A percentile compares a stretch with the other conserved stretches of the same genome.
These are phyloP conservation scores for Cerceris ruficornis DNA, from an alignment of 2,888 invertebrate species.

Conservation along the genomic window DNA sequence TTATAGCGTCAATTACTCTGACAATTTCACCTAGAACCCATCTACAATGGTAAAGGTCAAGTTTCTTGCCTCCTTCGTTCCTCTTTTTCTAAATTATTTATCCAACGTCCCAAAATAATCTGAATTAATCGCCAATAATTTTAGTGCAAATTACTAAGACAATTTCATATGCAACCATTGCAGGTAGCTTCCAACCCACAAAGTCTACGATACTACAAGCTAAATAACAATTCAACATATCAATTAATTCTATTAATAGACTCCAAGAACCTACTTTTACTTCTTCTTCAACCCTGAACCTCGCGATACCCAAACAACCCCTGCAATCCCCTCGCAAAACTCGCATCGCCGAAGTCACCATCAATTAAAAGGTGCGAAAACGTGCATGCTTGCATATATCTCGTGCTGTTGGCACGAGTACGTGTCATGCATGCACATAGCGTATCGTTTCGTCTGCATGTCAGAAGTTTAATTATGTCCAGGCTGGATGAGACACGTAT, in stretches of 20 bases:
- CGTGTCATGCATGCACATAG: neutral
- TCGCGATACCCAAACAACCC: neutral
- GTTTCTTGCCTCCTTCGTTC: too few species aligned
- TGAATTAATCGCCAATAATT: too few species aligned
- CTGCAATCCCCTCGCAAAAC: neutral
- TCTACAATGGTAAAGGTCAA: too few species aligned
- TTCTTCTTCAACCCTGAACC: neutral
- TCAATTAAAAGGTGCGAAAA: neutral
- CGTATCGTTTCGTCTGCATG: neutral
- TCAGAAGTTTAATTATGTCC: neutral
- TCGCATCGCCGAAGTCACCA: neutral
- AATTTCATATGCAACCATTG: neutral
- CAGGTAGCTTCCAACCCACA: neutral
- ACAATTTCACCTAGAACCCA: too few species aligned
- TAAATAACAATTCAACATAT: too few species aligned
- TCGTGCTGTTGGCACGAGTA: neutral
- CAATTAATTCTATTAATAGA: too few species aligned
- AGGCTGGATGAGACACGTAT: neutral
- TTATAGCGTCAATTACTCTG: too few species aligned
- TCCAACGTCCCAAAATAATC: too few species aligned
- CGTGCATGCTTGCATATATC: neutral
- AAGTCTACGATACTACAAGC: too few species aligned
- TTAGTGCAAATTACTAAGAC: too few species aligned
- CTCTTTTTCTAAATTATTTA: too few species aligned
- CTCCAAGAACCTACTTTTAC: neutral